Evolutionary conservation across 2,888 invertebrate species (phyloP).

Genomic region (Machimus rusticus): DNA sequence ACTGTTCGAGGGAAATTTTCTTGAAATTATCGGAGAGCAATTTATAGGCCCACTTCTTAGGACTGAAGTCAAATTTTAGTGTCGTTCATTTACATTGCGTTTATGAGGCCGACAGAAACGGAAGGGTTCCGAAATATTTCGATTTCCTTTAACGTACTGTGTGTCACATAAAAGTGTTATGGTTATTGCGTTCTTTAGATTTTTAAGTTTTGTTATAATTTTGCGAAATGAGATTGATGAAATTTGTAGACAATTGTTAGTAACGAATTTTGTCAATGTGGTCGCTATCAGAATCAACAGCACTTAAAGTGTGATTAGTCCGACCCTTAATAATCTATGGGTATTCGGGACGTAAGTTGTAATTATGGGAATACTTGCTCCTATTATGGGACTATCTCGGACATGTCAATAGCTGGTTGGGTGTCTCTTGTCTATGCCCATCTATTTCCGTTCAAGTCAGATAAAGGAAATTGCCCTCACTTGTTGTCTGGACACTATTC

Average conservation of each 20-base stretch:
- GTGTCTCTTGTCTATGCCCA: not conserved
- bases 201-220: not conserved
- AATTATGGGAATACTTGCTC: not conserved
- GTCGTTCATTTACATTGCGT: not conserved
- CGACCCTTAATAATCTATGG: not conserved
- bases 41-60: not conserved
- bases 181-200: not conserved
- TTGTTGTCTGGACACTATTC: constrained; percentile 9
- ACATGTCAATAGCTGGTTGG: not conserved
- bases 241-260: not conserved
- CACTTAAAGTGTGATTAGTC: not conserved
- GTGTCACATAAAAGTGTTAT: not conserved
- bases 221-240: not conserved
- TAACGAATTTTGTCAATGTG: not conserved
- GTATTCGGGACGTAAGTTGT: not conserved
- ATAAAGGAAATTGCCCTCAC: constrained; percentile 37
- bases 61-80: constrained; percentile 6
- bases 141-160: not conserved
- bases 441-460: not conserved
- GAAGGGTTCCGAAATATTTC: not conserved
- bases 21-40: constrained; percentile 4
- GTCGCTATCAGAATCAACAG: not conserved
- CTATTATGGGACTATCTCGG: not conserved
- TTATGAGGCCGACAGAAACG: not conserved
- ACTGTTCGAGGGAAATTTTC: not conserved